A percentile compares a stretch with the other conserved stretches of the same genome.
These are phyloP conservation scores for Laterallus jamaicensis DNA, from an alignment of 2,113 vertebrate species.

Conservation along the genomic window DNA sequence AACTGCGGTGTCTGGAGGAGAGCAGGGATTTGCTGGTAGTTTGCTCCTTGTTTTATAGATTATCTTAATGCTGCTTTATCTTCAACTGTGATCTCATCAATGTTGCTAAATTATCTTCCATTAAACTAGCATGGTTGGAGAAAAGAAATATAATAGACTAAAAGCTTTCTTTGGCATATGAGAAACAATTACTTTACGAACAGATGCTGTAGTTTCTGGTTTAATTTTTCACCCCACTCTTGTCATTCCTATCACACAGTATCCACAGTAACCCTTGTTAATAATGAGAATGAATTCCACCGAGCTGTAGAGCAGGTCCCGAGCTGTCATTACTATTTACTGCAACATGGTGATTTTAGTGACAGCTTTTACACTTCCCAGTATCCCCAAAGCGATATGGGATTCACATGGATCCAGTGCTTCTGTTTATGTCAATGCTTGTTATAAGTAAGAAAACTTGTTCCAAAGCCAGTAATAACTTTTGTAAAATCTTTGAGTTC, in stretches of 20 bases:
- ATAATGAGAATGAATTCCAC: background rate
- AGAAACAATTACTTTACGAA: background rate
- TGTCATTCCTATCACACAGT: background rate
- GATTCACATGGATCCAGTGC: background rate
- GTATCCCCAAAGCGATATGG: background rate
- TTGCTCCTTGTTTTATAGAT: conserved; percentile 54
- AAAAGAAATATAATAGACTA: background rate
- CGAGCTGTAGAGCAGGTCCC: background rate
- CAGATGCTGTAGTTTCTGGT: background rate
- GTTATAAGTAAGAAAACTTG: background rate
- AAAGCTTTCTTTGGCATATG: background rate
- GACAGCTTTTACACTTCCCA: background rate
- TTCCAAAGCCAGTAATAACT: background rate
- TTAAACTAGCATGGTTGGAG: background rate
- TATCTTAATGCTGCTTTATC: conserved; percentile 38
- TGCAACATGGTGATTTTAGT: background rate
- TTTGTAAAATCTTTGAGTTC: background rate
- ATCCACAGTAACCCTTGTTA: background rate
- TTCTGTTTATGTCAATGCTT: background rate
- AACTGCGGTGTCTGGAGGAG: conserved; percentile 44
- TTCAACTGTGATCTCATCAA: background rate
- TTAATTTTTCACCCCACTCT: background rate
- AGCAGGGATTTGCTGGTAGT: conserved; percentile 65
- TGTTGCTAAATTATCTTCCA: background rate
- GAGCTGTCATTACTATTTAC: background rate